Percentiles rank a stretch among this genome's conserved stretches.
These are phyloP conservation scores for Microplitis mediator DNA, from an alignment of 1,140 invertebrate genomes.

Conservation along the genomic window DNA sequence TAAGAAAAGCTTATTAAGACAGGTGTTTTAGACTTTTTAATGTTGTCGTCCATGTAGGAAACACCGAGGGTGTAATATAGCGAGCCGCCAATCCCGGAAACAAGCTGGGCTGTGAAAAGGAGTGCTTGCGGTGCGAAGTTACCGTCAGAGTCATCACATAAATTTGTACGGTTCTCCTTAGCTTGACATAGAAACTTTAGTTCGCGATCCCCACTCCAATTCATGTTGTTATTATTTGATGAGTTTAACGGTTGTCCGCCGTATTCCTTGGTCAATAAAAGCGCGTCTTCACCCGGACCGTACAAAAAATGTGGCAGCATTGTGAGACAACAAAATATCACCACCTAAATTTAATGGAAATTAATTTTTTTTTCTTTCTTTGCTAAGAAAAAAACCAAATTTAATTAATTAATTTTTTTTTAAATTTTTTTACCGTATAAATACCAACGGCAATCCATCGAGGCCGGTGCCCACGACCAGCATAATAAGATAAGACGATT, in stretches of 20 bases:
- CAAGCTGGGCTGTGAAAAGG: constrained; percentile 70
- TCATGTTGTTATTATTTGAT: constrained; percentile 7
- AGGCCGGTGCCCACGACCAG: constrained; percentile 71
- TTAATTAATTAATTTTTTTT: too few species aligned
- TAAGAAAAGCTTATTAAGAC: constrained; percentile 72
- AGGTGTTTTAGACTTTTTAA: constrained; percentile 73
- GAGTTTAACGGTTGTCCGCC: constrained; percentile 48
- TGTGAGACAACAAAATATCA: constrained; percentile 72
- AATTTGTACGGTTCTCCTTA: constrained; percentile 47
- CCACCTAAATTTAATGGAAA: constrained; percentile 53
- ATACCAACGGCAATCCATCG: constrained; percentile 76
- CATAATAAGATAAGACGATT: constrained; percentile 71
- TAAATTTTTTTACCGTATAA: constrained; percentile 61
- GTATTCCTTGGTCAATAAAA: constrained; percentile 70
- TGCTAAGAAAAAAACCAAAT: too few species aligned
- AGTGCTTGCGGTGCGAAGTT: constrained; percentile 67
- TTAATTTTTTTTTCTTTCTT: too few species aligned
- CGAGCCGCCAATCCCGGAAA: constrained; percentile 71
- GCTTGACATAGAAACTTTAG: constrained; percentile 53
- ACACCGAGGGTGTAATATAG: constrained; percentile 72
- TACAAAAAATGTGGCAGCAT: constrained; percentile 77
- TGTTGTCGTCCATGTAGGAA: constrained; percentile 76
- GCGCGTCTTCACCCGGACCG: constrained; percentile 72
- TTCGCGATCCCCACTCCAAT: constrained; percentile 39
- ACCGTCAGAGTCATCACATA: constrained; percentile 65